Base-by-base conservation (phyloP, 2,113 vertebrate species). In the Coryphaenoides rupestris region DNA sequence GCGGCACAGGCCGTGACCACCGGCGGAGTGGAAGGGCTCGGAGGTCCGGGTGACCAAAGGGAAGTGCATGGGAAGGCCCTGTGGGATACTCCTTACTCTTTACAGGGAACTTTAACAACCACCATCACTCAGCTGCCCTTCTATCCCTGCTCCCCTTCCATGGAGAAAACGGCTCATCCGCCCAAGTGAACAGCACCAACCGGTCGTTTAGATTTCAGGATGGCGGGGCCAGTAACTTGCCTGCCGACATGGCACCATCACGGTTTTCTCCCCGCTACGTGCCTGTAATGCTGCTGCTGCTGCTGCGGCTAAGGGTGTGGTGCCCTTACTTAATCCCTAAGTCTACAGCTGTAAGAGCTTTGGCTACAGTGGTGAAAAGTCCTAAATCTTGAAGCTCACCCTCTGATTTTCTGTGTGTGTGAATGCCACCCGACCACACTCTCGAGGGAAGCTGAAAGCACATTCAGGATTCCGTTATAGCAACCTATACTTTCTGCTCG, bases 241-340 rank as follows among this genome's bases (percentile, higher is more conserved):
- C 23, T 50, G 66, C 73, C 69, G 73, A 58, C 71, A 76, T 74
- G 62, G 66, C 66, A 45, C 28, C 50, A 6, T 52, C 54, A 19
- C 66, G 13, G n/a, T 55, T 73, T 83, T 60, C 61, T 40, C 57
- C 21, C 55, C 60, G 62, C 66, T 69, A 3, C 15, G 45, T 66
- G 67, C 61, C 26, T 52, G 60, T 70, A 69, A 79, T 81, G 69
- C 62, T 78, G n/a, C n/a, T n/a, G n/a, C n/a, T n/a, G n/a, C n/a
- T n/a, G 66, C 68, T 78, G 73, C 52, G 69, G 72, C 62, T 21
- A 21, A 73, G 82, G 83, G 81, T 78, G 76, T 75, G 76, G 66
- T 58, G 59, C 65, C 65, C 55, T 71, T 73, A 55, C 63, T 64
- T 69, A 54, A 63, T 76, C 63, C 58, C 23, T 14, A 2, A 69